phyloP scores from a whole-genome alignment of 1,140 invertebrate species.

The Nylanderia fulva region DNA sequence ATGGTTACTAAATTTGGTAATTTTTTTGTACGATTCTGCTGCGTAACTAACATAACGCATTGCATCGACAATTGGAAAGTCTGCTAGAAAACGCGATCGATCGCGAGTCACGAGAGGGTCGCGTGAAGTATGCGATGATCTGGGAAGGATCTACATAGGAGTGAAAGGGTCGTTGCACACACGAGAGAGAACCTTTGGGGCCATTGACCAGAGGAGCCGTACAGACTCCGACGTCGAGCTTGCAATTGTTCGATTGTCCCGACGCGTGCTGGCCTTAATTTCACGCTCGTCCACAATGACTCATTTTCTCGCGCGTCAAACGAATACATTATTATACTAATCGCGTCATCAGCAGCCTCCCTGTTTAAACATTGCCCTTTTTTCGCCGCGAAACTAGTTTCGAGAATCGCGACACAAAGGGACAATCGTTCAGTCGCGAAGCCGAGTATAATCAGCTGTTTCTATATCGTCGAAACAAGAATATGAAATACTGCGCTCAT shows the following conservation, averaged over 20 bases:
- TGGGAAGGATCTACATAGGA: not conserved
- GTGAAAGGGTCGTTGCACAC: conserved; percentile 53
- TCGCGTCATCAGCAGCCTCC: conserved; percentile 43
- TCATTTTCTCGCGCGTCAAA: conserved; percentile 69
- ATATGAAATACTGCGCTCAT: not conserved
- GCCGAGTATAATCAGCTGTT: not conserved
- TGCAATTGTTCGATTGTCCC: conserved; percentile 75
- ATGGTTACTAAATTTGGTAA: not conserved
- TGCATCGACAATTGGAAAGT: not conserved
- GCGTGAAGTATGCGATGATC: not conserved
- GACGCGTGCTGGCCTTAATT: conserved; percentile 71
- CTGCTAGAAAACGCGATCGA: not conserved
- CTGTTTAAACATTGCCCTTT: conserved; percentile 37
- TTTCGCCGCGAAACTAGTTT: conserved; percentile 27
- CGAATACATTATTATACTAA: conserved; percentile 67
- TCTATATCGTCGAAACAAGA: not conserved
- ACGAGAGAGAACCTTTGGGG: conserved; percentile 57
- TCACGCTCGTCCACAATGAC: conserved; percentile 65
- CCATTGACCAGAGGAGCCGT: conserved; percentile 66
- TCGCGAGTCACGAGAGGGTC: not conserved
- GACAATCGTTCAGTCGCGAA: not conserved
- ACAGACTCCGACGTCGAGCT: conserved; percentile 37
- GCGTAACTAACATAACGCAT: not conserved
- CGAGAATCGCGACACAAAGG: not conserved
- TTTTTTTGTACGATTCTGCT: not conserved